Evolutionary conservation across 2,113 vertebrate species (phyloP), one percentile per base, ranked within the genome.

Genomic region (Acrocephalus kingi): DNA sequence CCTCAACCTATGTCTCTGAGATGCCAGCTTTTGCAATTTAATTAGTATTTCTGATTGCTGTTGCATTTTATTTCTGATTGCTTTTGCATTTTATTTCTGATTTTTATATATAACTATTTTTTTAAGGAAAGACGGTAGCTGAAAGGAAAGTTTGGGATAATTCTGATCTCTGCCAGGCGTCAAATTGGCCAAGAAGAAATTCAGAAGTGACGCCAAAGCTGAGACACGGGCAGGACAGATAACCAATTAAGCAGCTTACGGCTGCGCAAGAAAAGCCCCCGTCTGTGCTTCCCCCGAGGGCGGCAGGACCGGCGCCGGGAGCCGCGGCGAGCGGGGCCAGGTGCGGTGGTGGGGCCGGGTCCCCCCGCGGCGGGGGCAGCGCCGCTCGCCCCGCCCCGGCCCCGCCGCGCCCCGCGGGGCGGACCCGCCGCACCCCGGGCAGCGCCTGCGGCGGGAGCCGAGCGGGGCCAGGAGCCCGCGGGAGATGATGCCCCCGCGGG

Each of bases 211-310:
- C 39, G 52, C 56, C 58, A 5, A 39, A 25, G 18, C 54, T 30
- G 35, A 37, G 33, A 6, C 45, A 13, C 3, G 13, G 52, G 25
- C 8, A 31, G 55, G 33, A 62, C 20, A 4, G 0, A 2, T 0
- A 62, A n/a, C 1, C 15, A 46, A 24, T 4, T 1, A 21, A 78
- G 56, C 20, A 11, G 41, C 2, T 48, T 69, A 41, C 13, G 2
- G 8, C 35, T 0, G 3, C 18, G 2, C 24, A 13, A 15, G 21
- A 2, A 2, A 22, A 33, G 43, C 11, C 35, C 15, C 0, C 5
- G 13, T 8, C 39, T 3, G 7, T 0, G 8, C 9, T 11, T 6
- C 5, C 31, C n/a, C 39, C 49, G 81, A 6, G 43, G 64, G 54
- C n/a, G 8, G 56, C 33, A 2, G 43, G 51, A 8, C 5, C 3